Evolutionary conservation across 2,888 invertebrate genomes (phyloP), one percentile per base, ranked within the genome.

Genomic region (Acronicta alni): DNA sequence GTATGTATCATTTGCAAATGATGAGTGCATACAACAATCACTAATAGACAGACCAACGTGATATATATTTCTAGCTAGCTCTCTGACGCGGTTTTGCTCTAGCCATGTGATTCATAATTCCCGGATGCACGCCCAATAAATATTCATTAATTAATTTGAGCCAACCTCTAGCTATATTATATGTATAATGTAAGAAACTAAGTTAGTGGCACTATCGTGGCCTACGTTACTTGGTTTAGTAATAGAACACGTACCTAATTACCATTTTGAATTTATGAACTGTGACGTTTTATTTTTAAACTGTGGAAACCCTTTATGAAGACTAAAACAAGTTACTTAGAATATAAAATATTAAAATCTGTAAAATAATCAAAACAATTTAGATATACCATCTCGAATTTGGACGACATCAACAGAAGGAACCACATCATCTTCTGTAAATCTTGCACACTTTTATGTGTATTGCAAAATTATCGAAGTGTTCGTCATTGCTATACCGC

Each of bases 41-140:
- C 37, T 58, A 55, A 62, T 61, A 67, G 54, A 53, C 42, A 16
- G 15, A 48, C 12, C 39, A 30, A 37, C 20, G 45, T 43, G 48
- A 69, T 68, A 58, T 57, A 68, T 45, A 64, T 58, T 57, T 56
- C 48, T 32, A 51, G 51, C 16, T 32, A 30, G 37, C 20, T 67
- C 35, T 58, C 42, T 69, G 48, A 45, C 41, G 41, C 35, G 41
- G 20, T 35, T 44, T 52, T 30, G 45, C 39, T 64, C 18, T 15
- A 41, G 47, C 42, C 15, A 47, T 39, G 48, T 75, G 77, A 75
- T 65, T 77, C 73, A 77, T 69, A 58, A 72, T 76, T 80, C 80
- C 85, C 86, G 86, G 87, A 86, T 83, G 81, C 81, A 77, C 60
- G 73, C 59, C 57, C 76, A 79, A 83, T 86, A 81, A 80, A 85